These are phyloP conservation scores for Chrysina gloriosa DNA, from an alignment of 2,888 invertebrate species.

Conservation along the genomic window DNA sequence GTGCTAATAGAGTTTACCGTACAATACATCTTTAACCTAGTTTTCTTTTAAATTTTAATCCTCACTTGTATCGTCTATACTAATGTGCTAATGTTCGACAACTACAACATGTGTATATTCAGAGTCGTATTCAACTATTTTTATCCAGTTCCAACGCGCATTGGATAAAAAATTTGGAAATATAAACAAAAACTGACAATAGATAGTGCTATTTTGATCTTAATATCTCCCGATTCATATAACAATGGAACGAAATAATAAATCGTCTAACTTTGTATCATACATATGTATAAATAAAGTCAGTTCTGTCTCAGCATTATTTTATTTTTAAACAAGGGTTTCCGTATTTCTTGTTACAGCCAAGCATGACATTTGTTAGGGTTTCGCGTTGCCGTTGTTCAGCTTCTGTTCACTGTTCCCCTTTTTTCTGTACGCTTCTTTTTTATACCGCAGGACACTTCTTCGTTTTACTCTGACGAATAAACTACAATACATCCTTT, in stretches of 20 bases:
- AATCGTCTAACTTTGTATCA: slow-evolving; percentile 7
- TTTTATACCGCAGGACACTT: slow-evolving; percentile 26
- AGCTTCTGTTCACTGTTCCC: slow-evolving; percentile 30
- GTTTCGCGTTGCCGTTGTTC: slow-evolving; percentile 11
- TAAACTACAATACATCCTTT: slow-evolving; percentile 28
- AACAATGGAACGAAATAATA: slow-evolving; percentile 3
- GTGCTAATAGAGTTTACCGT: too few species aligned
- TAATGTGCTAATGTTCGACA: too few species aligned
- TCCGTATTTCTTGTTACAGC: slow-evolving; percentile 33
- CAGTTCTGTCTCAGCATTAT: slow-evolving; percentile 9
- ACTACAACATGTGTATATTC: too few species aligned
- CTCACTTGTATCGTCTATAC: too few species aligned
- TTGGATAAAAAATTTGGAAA: background rate
- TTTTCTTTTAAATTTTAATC: too few species aligned
- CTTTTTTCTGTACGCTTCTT: slow-evolving; percentile 12
- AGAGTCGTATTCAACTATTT: too few species aligned
- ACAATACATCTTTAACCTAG: too few species aligned
- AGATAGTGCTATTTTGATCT: background rate
- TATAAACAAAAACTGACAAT: background rate
- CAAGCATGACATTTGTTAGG: slow-evolving; percentile 34
- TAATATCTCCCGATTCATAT: background rate
- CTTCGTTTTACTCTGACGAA: slow-evolving; percentile 21
- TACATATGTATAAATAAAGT: slow-evolving; percentile 15
- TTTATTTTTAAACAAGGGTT: slow-evolving; percentile 36
- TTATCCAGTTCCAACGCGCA: too few species aligned